Percentiles rank a stretch among this genome's conserved stretches.
phyloP scores from a whole-genome alignment of 2,113 vertebrate genomes.

The Micronycteris hirsuta region DNA sequence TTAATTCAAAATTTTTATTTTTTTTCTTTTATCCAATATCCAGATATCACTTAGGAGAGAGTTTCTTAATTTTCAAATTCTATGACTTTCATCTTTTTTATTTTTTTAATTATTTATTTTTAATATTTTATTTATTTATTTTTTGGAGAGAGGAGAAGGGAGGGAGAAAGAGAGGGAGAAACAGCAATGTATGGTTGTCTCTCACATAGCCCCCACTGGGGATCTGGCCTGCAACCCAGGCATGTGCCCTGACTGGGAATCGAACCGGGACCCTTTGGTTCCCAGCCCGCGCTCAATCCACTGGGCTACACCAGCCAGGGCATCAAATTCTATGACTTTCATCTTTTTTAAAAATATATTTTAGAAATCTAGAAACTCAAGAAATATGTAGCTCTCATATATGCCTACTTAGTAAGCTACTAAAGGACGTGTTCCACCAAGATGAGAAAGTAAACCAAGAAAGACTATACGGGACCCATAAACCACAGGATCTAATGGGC shows the following conservation, averaged over 20 bases:
- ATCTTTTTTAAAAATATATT: neutral
- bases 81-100: neutral
- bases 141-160: too few species aligned
- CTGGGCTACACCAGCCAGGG: too few species aligned
- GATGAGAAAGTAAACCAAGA: neutral
- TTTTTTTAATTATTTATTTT: too few species aligned
- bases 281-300: too few species aligned
- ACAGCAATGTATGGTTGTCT: too few species aligned
- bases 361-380: neutral
- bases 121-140: too few species aligned
- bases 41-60: neutral
- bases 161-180: too few species aligned
- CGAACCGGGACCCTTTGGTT: too few species aligned
- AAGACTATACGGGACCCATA: neutral
- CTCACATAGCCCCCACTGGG: too few species aligned
- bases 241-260: too few species aligned
- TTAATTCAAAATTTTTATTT: neutral
- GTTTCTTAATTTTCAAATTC: neutral
- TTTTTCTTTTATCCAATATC: neutral
- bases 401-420: neutral
- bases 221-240: too few species aligned
- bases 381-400: neutral
- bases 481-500: neutral
- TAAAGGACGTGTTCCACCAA: neutral
- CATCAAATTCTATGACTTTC: neutral